Percentiles rank a stretch among this genome's conserved stretches.
Conservation (phyloP, 2,888 invertebrate genomes). For the Cheilosia vernalis region DNA sequence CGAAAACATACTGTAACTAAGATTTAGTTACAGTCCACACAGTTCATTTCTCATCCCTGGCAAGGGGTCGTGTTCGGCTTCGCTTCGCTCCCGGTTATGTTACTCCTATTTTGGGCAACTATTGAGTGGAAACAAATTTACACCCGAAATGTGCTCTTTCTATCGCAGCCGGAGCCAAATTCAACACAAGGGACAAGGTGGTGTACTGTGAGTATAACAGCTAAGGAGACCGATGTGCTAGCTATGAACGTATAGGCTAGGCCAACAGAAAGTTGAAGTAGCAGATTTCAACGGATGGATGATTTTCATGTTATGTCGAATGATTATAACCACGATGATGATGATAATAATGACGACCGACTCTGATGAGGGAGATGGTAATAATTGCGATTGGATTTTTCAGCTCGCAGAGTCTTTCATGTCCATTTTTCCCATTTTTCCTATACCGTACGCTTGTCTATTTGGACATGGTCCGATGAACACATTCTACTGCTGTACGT, state of each 20-base stretch:
- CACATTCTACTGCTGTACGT: slow-evolving; percentile 70
- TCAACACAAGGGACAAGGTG: slow-evolving; percentile 6
- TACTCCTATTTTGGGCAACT: slow-evolving; percentile 33
- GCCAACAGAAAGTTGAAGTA: slow-evolving; percentile 42
- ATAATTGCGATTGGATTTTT: slow-evolving; percentile 56
- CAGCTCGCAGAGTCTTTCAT: slow-evolving; percentile 21
- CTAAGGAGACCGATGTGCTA: not conserved
- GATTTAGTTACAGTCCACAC: too few species aligned
- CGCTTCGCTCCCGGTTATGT: too few species aligned
- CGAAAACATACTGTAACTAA: too few species aligned
- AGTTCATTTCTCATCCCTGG: too few species aligned
- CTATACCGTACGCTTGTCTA: slow-evolving; percentile 39
- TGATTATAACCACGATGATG: slow-evolving; percentile 57
- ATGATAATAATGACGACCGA: slow-evolving; percentile 29
- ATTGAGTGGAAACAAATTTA: slow-evolving; percentile 45
- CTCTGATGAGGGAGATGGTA: slow-evolving; percentile 40
- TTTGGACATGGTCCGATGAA: slow-evolving; percentile 66
- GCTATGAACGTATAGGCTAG: not conserved
- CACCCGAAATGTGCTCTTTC: slow-evolving; percentile 28
- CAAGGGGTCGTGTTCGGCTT: not conserved
- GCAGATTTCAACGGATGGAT: slow-evolving; percentile 59
- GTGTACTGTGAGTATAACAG: not conserved
- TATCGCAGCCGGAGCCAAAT: not conserved
- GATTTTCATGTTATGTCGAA: slow-evolving; percentile 61
- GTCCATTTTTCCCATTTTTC: slow-evolving; percentile 11